Evolutionary conservation across 2,888 invertebrate species (phyloP), one percentile per base, ranked within the genome.

Genomic region (Drosophila cognata): DNA sequence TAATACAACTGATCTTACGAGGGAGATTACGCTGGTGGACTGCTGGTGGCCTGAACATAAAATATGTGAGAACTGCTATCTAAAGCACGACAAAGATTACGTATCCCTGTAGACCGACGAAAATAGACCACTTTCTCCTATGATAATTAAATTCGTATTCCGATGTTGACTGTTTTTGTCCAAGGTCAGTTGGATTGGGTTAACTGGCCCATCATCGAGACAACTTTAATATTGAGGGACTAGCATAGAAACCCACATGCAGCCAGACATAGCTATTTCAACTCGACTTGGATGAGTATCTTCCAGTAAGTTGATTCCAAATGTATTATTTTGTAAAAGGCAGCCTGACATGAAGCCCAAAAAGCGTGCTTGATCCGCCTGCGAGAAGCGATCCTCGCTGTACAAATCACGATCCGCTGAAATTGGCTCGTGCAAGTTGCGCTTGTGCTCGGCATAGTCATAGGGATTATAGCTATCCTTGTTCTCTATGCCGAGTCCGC

Each of bases 401-500:
- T 95, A 94, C 81, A 96, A 93, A 92, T 96, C 96, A 77, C 94
- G 93, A n/a, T 95, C 93, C 1, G 93, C 94, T 92, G 97, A 95
- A 5, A 97, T 36, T 31, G 97, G 95, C 94, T 99, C 99, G 91
- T 96, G 95, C 89, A 95, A 97, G 93, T 99, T 98, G 88, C 97
- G 95, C 91, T 96, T 97, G 28, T 95, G 92, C 85, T 95, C 96
- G 0, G 97, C 97, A 81, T 94, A 94, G 93, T 99, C 98, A 93
- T 96, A 99, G 1, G 97, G 96, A 92, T 98, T 97, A 92, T 94
- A 95, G 0, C 96, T 96, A 94, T 98, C 98, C 92, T 94, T 95
- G 3, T 95, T 93, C 77, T 97, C 97, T 18, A 84, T 53, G 2
- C 94, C 95, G 35, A 96, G 95, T 62, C 96, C 94, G 16, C 94